Evolutionary conservation across 2,113 vertebrate species (phyloP).

Genomic region (Perca flavescens): DNA sequence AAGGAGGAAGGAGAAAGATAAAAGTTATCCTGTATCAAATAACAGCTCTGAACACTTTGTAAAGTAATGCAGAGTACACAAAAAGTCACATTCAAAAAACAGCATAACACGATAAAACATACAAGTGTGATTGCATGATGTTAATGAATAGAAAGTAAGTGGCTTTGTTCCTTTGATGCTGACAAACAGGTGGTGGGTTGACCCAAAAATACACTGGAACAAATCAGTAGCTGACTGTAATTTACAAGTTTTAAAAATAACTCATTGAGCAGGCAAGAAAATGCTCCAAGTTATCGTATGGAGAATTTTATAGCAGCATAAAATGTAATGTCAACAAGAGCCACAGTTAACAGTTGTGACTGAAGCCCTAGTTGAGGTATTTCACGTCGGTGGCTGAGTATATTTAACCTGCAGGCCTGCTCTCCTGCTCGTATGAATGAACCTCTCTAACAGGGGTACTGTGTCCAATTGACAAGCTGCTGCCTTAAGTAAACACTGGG

Average conservation of each 20-base stretch:
- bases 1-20: constrained; percentile 25
- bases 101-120: neutral
- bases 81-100: constrained; percentile 3
- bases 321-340: constrained; percentile 43
- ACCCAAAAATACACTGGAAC: constrained; percentile 10
- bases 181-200: constrained; percentile 31
- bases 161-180: constrained; percentile 9
- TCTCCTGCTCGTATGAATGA: constrained; percentile 87
- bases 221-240: constrained; percentile 17
- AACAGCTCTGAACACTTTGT: constrained; percentile 14
- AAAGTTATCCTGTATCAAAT: constrained; percentile 53
- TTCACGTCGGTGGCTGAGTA: constrained; percentile 58
- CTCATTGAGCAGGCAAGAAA: neutral
- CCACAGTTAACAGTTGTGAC: constrained; percentile 48
- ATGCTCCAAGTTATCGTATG: neutral
- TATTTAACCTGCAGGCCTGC: constrained; percentile 73
- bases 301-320: constrained; percentile 12
- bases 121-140: neutral
- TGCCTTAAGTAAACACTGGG: constrained; percentile 91
- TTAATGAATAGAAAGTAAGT: neutral
- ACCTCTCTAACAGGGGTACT: constrained; percentile 87
- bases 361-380: constrained; percentile 52
- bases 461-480: constrained; percentile 90
- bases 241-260: constrained; percentile 20
- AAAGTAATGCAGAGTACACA: constrained; percentile 8